Evolutionary conservation across 2,888 invertebrate species (phyloP), one percentile per base, ranked within the genome.

Genomic region (Euzetes globulus): DNA sequence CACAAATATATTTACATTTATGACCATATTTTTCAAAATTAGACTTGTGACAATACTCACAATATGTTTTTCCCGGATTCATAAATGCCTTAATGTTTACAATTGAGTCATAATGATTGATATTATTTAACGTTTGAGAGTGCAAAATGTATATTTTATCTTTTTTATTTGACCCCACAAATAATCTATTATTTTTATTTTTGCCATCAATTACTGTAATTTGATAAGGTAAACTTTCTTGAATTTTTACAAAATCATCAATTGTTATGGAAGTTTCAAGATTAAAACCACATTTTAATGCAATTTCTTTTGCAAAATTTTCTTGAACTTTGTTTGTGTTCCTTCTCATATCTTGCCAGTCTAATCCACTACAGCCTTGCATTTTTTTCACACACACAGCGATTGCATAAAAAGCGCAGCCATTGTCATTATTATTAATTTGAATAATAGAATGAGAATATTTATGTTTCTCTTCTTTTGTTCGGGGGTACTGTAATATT

Each of bases 381-480:
- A n/a, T 6, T 17, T 27, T 47, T 70, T 45, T 13, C 11, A 70
- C 47, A 7, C 19, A 25, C 0, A 70, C 70, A 19, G 17, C 70
- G 4, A 70, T 15, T 1, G 70, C 45, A 47, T 70, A 45, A 25
- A 70, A 70, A 47, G 45, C 70, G 9, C 70, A 70, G 13, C 47
- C 41, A 9, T 70, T 70, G 27, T 70, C 45, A 1, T 5, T 25
- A 70, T 70, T 70, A 15, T 70, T 41, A 25, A 70, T 47, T 13
- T n/a, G 22, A 41, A 70, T 70, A 25, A 70, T 13, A 17, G 25
- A n/a, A n/a, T n/a, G n/a, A n/a, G 22, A 25, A 2, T 70, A 47
- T 22, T 70, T 47, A 25, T 47, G 25, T 45, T 27, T 70, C 47
- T 70, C 45, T 13, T 19, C n/a, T 6, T 17, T 3, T 1, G 68